phyloP scores from a whole-genome alignment of 2,888 invertebrate genomes.

The Odontocolon sp. region DNA sequence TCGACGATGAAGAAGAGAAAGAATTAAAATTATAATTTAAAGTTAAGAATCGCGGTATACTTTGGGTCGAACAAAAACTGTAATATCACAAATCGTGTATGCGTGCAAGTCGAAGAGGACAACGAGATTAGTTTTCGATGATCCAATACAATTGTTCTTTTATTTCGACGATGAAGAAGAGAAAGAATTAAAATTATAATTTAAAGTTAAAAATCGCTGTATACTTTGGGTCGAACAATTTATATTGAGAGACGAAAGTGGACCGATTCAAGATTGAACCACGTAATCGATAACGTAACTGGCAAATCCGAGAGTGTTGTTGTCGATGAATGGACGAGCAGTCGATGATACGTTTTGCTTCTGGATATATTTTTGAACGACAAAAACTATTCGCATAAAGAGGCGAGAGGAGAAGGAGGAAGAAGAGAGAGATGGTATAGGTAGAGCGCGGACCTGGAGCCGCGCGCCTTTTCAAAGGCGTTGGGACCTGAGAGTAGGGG shows the following conservation, averaged over 20 bases:
- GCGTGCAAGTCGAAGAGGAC: too few species aligned
- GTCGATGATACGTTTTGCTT: neutral
- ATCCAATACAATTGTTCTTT: too few species aligned
- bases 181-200: neutral
- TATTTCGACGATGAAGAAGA: too few species aligned
- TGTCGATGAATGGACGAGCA: constrained; percentile 7
- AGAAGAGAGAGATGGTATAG: constrained; percentile 44
- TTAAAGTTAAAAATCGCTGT: neutral
- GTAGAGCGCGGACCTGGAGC: constrained; percentile 45
- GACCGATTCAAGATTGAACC: constrained; percentile 31
- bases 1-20: too few species aligned
- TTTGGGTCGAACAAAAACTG: neutral
- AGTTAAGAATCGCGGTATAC: neutral
- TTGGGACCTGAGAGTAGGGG: constrained; percentile 75
- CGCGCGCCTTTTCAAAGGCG: constrained; percentile 66
- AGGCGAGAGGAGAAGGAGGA: neutral
- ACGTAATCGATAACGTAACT: constrained; percentile 51
- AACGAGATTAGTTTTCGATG: too few species aligned
- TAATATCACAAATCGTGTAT: too few species aligned
- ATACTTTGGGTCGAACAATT: neutral
- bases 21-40: neutral
- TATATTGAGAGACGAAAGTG: constrained; percentile 35
- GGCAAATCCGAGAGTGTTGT: constrained; percentile 13
- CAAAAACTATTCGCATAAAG: constrained; percentile 14
- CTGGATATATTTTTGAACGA: neutral